Evolutionary conservation across 2,797 vertebrate genomes (phyloP).

Genomic region (Scolopax bukidnonensis): DNA sequence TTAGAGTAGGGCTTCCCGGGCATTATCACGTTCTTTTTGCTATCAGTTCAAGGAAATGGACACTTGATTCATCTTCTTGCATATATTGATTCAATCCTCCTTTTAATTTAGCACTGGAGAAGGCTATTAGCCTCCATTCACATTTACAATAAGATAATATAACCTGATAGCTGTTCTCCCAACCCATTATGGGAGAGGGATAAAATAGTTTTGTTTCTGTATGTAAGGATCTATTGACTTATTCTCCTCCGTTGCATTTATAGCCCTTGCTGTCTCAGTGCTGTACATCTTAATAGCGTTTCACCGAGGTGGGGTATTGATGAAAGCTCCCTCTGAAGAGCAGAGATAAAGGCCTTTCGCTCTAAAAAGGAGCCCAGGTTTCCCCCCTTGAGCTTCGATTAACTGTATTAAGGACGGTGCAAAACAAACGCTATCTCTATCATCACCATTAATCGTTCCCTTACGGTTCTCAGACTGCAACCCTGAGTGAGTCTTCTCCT

Average conservation of each 20-base stretch:
- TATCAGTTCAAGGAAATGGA: constrained; percentile 53
- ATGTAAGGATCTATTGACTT: constrained; percentile 35
- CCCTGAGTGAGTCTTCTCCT: background rate
- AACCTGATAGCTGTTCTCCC: constrained; percentile 49
- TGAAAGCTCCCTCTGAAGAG: background rate
- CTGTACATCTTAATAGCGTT: background rate
- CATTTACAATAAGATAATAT: constrained; percentile 23
- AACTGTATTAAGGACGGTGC: background rate
- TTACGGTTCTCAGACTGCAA: background rate
- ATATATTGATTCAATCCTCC: constrained; percentile 44
- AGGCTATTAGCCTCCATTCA: constrained; percentile 54
- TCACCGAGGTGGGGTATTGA: background rate
- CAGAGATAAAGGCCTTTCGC: background rate
- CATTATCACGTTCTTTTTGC: constrained; percentile 17
- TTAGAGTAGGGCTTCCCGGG: background rate
- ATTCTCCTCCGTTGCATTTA: background rate
- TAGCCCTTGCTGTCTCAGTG: background rate
- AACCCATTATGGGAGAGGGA: constrained; percentile 13
- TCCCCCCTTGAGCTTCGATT: background rate
- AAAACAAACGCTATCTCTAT: background rate
- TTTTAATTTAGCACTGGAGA: constrained; percentile 44
- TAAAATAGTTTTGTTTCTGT: constrained; percentile 25
- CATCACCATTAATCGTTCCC: background rate
- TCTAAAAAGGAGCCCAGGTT: background rate
- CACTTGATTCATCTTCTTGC: constrained; percentile 51